Conservation (phyloP, 2,888 invertebrate species). For the Pediacus dermestoides region DNA sequence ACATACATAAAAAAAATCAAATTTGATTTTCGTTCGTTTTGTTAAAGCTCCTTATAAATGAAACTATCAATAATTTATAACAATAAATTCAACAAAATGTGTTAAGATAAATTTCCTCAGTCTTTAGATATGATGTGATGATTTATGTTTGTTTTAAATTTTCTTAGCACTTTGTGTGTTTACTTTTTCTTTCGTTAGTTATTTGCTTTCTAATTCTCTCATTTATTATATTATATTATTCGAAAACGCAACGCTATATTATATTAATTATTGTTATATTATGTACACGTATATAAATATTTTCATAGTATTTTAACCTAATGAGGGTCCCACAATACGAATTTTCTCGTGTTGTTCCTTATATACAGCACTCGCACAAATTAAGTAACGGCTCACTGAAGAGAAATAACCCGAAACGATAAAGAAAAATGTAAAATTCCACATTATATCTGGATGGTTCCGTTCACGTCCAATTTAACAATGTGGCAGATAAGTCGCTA, state of each 20-base stretch:
- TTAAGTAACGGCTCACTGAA: too few relatives aligned
- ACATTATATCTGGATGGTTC: not conserved
- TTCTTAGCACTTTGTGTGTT: constrained; percentile 7
- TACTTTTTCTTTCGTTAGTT: constrained; percentile 12
- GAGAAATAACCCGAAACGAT: constrained; percentile 1
- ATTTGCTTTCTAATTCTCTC: too few relatives aligned
- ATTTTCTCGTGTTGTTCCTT: too few relatives aligned
- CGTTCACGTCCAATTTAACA: constrained; percentile 8
- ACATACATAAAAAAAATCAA: not conserved
- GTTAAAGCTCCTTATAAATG: constrained; percentile 4
- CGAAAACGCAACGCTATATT: too few relatives aligned
- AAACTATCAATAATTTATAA: not conserved
- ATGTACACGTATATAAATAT: constrained; percentile 4
- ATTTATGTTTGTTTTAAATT: constrained; percentile 3
- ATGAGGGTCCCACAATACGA: constrained; percentile 4
- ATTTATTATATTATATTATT: too few relatives aligned
- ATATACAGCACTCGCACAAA: not conserved
- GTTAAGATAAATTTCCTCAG: constrained; percentile 17
- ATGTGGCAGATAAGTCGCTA: constrained; percentile 4
- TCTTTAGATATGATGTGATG: constrained; percentile 31
- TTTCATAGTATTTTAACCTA: too few relatives aligned
- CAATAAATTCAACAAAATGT: constrained; percentile 6
- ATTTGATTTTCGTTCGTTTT: not conserved
- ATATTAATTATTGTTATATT: constrained; percentile 3
- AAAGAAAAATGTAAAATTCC: not conserved